Evolutionary conservation across 1,140 invertebrate species (phyloP), one percentile per base, ranked within the genome.

Genomic region (Drosophila pallidifrons): DNA sequence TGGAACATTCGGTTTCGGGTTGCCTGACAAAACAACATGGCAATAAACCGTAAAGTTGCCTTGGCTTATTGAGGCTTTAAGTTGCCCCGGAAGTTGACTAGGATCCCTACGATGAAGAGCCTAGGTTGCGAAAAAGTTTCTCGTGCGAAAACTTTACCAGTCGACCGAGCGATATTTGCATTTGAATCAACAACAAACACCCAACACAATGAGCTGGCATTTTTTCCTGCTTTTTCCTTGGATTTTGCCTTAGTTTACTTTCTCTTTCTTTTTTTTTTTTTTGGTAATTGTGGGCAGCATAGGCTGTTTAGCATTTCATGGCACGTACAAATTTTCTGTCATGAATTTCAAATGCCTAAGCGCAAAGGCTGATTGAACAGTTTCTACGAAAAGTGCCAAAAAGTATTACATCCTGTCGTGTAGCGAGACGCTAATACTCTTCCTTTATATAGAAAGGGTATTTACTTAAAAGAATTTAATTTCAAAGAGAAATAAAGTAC

Each of bases 31-130:
- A 78, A 78, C 65, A 75, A 75, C 70, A 81, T 79, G 78, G 81
- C 85, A 89, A 89, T 89, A 89, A 89, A 89, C 78, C 85, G 85
- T 85, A 85, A 89, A 89, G 81, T 89, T 89, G 75, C 60, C 70
- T 73, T 28, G 45, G 83, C 83, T 87, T 89, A 87, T 87, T 87
- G 80, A 65, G 61, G 60, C 83, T 87, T 88, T 75, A 87, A 88
- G 77, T 83, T 55, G 49, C 11, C 63, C 79, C 75, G 68, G 76
- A 83, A 75, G 66, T 76, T 67, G 64, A 64, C 16, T 67, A 46
- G 41, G n/a, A 57, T 43, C 54, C 10, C 35, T 41, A 43, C 54
- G 65, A 28, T 16, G 15, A 45, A 69, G 72, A 49, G 80, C 77
- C 82, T 87, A 87, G 68, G 73, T 80, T 77, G 61, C 64, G 49